phyloP scores from a whole-genome alignment of 2,113 vertebrate genomes.

The Megaptera novaeangliae region DNA sequence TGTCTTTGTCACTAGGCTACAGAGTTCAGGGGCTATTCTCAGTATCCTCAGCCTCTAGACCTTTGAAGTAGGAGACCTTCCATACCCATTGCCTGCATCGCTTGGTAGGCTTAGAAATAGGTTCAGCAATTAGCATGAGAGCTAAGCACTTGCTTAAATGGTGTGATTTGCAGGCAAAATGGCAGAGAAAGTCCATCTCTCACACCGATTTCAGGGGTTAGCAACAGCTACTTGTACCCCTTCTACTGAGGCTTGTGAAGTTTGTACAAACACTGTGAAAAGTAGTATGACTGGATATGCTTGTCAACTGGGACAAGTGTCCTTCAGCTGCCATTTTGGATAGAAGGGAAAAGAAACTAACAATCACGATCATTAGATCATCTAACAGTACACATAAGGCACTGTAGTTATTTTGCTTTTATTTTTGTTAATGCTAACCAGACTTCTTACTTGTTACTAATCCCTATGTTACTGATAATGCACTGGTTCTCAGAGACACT shows the following conservation, averaged over 20 bases:
- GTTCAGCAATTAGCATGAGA: neutral
- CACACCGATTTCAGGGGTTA: neutral
- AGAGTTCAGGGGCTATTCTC: neutral
- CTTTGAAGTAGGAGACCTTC: neutral
- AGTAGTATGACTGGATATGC: neutral
- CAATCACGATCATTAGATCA: neutral
- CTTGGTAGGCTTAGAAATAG: neutral
- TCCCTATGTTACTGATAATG: neutral
- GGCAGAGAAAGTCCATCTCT: neutral
- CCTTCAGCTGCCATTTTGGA: neutral
- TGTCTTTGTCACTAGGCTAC: neutral
- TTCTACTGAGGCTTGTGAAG: neutral
- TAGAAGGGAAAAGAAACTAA: neutral
- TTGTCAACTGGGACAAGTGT: neutral
- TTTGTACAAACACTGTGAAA: neutral
- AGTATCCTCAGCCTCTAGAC: neutral
- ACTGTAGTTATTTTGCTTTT: neutral
- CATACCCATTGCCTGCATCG: neutral
- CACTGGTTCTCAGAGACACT: neutral
- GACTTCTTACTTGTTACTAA: neutral
- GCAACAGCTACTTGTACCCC: neutral
- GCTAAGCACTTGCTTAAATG: neutral
- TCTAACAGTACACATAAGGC: neutral
- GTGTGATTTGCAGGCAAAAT: neutral
- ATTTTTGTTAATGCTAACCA: neutral